Evolutionary conservation across 2,113 vertebrate genomes (phyloP).

Genomic region (Ranitomeya variabilis): DNA sequence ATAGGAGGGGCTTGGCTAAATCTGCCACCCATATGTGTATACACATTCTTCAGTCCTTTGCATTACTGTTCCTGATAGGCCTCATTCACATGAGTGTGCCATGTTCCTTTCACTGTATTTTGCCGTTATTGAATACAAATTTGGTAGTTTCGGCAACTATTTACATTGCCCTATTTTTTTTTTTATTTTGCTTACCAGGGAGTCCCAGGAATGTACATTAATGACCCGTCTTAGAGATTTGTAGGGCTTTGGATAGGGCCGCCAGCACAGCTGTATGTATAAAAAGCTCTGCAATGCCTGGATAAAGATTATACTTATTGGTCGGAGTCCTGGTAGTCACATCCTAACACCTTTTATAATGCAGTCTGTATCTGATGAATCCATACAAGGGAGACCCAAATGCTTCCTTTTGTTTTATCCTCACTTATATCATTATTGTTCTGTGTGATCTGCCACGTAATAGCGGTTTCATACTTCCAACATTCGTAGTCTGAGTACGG

Average conservation of each 20-base stretch:
- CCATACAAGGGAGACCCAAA: too few species aligned
- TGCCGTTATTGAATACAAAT: not conserved
- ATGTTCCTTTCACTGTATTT: not conserved
- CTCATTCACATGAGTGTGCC: not conserved
- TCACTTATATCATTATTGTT: too few species aligned
- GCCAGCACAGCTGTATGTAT: not conserved
- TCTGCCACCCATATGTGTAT: not conserved
- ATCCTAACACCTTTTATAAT: too few species aligned
- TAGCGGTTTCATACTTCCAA: too few species aligned
- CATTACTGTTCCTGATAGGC: not conserved
- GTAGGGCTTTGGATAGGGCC: not conserved
- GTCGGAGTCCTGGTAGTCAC: too few species aligned
- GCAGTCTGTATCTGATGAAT: too few species aligned
- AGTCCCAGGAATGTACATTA: too few species aligned
- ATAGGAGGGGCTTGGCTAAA: not conserved
- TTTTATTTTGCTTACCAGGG: not conserved
- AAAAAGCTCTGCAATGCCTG: not conserved
- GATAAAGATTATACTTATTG: not conserved
- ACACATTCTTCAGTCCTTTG: not conserved
- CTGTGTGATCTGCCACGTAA: too few species aligned
- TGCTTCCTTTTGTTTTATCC: too few species aligned
- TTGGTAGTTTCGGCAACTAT: not conserved
- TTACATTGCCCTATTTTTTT: not conserved
- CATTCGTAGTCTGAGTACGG: too few species aligned
- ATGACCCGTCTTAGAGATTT: not conserved